These are phyloP conservation scores for Ostrea denselamellosa DNA, from an alignment of 1,140 invertebrate species.

Conservation along the genomic window DNA sequence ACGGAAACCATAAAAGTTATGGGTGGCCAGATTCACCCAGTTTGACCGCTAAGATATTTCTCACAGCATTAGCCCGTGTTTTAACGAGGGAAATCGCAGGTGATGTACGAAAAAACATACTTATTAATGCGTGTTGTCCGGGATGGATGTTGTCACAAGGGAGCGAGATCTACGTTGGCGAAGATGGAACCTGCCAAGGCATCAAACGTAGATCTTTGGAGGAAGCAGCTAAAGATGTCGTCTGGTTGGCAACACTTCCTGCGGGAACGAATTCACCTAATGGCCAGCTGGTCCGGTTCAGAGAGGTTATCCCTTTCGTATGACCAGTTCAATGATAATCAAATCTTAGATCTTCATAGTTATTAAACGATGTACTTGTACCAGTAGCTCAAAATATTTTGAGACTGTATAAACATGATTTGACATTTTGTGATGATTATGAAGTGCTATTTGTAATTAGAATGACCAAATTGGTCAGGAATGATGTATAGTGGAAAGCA, in stretches of 20 bases:
- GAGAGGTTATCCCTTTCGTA: slow-evolving; percentile 38
- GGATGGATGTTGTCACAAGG: slow-evolving; percentile 54
- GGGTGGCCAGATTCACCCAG: slow-evolving; percentile 57
- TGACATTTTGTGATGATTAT: neutral
- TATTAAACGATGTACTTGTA: neutral
- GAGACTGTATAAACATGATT: neutral
- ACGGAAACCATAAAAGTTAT: slow-evolving; percentile 42
- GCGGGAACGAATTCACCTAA: slow-evolving; percentile 46
- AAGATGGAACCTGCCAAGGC: slow-evolving; percentile 43
- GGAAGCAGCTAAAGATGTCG: slow-evolving; percentile 52
- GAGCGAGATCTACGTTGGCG: slow-evolving; percentile 39
- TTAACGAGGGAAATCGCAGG: slow-evolving; percentile 23
- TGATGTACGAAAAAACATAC: slow-evolving; percentile 47
- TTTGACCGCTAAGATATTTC: slow-evolving; percentile 45
- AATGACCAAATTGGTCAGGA: neutral
- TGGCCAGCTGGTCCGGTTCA: slow-evolving; percentile 50
- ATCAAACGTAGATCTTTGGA: slow-evolving; percentile 28
- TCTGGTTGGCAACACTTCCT: slow-evolving; percentile 54
- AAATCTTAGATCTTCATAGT: neutral
- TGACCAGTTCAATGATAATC: neutral
- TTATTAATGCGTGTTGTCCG: slow-evolving; percentile 59
- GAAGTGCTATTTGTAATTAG: neutral
- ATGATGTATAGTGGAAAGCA: neutral
- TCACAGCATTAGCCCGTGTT: slow-evolving; percentile 51
- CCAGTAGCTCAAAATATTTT: neutral